Conservation (phyloP, 2,113 vertebrate species). For the Nerophis lumbriciformis region DNA sequence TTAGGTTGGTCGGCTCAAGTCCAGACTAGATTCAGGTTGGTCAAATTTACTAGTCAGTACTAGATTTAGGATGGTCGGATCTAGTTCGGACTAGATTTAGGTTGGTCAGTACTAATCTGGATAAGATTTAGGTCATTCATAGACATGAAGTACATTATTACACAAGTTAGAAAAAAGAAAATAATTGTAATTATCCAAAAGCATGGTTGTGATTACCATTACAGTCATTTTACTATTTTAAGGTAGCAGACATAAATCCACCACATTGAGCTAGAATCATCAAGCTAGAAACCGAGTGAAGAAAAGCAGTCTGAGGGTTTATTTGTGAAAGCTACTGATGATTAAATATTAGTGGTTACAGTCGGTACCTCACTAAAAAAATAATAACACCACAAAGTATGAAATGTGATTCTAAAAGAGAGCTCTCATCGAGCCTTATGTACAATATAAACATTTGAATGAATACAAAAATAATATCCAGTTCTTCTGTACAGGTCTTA, state of each 20-base stretch:
- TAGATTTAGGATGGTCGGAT: too few species aligned
- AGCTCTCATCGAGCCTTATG: conserved; percentile 39
- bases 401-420: conserved; percentile 48
- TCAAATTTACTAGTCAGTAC: too few species aligned
- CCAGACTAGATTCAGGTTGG: too few species aligned
- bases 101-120: too few species aligned
- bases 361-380: conserved; percentile 45
- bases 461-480: conserved; percentile 46
- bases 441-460: conserved; percentile 31
- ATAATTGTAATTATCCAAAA: too few species aligned
- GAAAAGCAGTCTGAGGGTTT: conserved; percentile 38
- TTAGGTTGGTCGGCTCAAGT: too few species aligned
- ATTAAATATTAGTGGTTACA: conserved; percentile 72
- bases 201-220: too few species aligned
- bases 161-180: too few species aligned
- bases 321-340: conserved; percentile 60
- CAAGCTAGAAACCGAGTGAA: not conserved
- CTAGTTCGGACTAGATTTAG: too few species aligned
- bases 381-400: conserved; percentile 35
- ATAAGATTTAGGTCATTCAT: too few species aligned
- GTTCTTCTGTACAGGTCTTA: conserved; percentile 47
- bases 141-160: too few species aligned
- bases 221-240: not conserved
- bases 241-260: not conserved
- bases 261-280: not conserved